Conservation (phyloP, 2,113 vertebrate genomes). For the Eulemur rufifrons region DNA sequence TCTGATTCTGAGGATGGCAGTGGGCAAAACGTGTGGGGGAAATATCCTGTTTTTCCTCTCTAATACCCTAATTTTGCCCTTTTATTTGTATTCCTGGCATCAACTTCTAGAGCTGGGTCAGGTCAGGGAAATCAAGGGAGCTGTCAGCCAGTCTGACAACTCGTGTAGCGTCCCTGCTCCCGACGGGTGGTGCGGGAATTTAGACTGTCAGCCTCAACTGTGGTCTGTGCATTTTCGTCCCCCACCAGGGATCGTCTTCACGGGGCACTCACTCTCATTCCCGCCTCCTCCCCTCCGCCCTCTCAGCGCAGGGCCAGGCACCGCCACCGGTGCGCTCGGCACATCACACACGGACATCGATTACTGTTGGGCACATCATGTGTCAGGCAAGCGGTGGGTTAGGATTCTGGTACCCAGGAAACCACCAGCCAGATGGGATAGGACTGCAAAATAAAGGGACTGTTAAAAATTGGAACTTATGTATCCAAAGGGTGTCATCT, state of each 20-base stretch:
- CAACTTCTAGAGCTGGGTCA: background rate
- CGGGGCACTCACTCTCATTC: background rate
- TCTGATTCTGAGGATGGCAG: background rate
- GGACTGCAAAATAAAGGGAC: background rate
- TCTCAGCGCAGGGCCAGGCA: background rate
- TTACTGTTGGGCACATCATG: background rate
- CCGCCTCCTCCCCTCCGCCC: fast-evolving
- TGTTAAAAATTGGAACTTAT: background rate
- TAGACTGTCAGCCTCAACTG: no score
- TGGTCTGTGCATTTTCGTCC: background rate
- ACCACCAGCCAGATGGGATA: background rate
- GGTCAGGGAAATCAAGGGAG: no score
- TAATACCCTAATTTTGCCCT: background rate
- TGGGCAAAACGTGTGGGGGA: background rate
- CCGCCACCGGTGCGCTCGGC: no score
- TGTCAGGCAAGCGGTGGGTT: background rate
- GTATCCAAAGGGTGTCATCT: background rate
- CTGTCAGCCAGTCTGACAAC: background rate
- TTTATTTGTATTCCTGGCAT: background rate
- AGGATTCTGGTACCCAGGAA: background rate
- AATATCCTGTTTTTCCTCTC: no score
- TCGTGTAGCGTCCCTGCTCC: background rate
- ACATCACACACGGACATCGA: background rate
- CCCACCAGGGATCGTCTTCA: no score
- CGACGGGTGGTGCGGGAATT: background rate